These are phyloP conservation scores for Laticauda colubrina DNA, from an alignment of 2,113 vertebrate species.

Conservation along the genomic window DNA sequence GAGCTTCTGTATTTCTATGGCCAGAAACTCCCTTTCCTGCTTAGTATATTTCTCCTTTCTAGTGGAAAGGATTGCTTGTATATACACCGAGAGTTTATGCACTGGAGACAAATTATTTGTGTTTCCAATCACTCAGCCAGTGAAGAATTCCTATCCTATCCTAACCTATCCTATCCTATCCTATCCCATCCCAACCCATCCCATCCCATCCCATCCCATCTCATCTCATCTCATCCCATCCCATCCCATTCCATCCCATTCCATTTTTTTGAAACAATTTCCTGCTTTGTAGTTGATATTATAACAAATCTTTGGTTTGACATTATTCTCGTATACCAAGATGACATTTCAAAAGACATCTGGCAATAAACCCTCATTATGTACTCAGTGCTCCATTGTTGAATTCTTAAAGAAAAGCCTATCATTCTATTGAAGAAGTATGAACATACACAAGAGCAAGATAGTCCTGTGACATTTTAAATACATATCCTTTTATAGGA, in stretches of 20 bases:
- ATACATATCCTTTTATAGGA: neutral
- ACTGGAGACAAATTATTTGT: too few relatives aligned
- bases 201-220: too few relatives aligned
- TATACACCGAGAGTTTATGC: too few relatives aligned
- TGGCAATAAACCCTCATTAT: neutral
- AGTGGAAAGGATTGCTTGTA: neutral
- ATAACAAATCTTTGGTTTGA: neutral
- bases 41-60: neutral
- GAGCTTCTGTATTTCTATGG: neutral
- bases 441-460: neutral
- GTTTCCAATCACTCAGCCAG: too few relatives aligned
- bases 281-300: neutral
- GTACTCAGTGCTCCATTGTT: neutral
- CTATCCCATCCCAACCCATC: rapidly evolving
- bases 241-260: neutral
- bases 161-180: too few relatives aligned
- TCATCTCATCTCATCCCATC: rapidly evolving
- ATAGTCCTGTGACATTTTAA: neutral
- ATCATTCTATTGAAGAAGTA: neutral
- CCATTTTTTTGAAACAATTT: neutral
- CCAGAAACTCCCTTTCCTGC: neutral
- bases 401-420: neutral
- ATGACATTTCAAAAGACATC: neutral
- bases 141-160: too few relatives aligned
- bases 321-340: neutral